Conservation (phyloP, 2,888 invertebrate species). For the Ophraella communa region DNA sequence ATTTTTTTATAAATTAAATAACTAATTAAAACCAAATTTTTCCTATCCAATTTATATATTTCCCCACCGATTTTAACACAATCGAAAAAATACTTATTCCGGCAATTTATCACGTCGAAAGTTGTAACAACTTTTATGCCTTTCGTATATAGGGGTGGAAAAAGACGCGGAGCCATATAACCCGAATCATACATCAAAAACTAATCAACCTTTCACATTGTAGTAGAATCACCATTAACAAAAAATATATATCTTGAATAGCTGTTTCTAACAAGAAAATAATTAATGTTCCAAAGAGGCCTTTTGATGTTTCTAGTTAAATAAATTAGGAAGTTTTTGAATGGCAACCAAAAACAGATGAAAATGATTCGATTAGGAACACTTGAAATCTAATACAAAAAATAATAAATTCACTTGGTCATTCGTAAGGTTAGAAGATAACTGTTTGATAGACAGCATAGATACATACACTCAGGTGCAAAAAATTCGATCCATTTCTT, state of each 20-base stretch:
- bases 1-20: too few species aligned
- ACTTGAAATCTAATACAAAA: too few species aligned
- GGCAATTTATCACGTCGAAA: neutral
- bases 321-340: neutral
- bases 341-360: neutral
- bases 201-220: conserved; percentile 13
- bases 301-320: neutral
- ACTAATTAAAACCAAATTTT: too few species aligned
- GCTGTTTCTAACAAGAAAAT: neutral
- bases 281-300: neutral
- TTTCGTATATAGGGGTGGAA: too few species aligned
- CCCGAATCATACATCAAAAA: conserved; percentile 9
- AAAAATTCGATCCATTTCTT: too few species aligned
- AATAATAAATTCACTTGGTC: too few species aligned
- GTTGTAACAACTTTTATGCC: neutral
- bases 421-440: too few species aligned
- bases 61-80: neutral
- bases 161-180: neutral
- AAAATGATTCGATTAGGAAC: neutral
- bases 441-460: too few species aligned
- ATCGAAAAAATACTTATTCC: neutral
- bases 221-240: neutral
- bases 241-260: neutral
- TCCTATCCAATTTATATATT: too few species aligned
- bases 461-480: too few species aligned